These are phyloP conservation scores for Drosophila percnosoma DNA, from an alignment of 2,888 invertebrate genomes.

Conservation along the genomic window DNA sequence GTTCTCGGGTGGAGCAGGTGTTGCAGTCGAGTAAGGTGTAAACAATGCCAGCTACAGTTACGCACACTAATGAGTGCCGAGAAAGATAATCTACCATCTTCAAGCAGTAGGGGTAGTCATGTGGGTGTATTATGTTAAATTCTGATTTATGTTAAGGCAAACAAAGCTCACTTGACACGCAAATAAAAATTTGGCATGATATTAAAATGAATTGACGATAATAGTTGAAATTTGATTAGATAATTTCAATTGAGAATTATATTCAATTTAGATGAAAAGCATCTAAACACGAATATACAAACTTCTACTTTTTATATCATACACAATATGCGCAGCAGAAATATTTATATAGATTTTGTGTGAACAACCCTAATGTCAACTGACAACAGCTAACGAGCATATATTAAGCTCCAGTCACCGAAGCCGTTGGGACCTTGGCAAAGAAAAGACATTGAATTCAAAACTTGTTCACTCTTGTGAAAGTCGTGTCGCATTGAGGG, in stretches of 20 bases:
- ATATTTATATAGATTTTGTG: neutral
- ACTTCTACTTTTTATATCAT: too few relatives aligned
- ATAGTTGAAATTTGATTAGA: neutral
- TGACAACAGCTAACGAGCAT: slow-evolving; percentile 35
- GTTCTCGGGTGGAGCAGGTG: slow-evolving; percentile 6
- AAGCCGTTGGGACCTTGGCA: slow-evolving; percentile 56
- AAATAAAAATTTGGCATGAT: neutral
- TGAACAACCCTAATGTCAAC: slow-evolving; percentile 44
- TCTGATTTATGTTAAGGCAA: slow-evolving; percentile 3
- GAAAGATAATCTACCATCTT: slow-evolving; percentile 50
- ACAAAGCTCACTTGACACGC: neutral
- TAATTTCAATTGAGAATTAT: neutral
- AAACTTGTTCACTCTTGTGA: slow-evolving; percentile 33
- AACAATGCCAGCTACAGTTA: slow-evolving; percentile 34
- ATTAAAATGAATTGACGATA: neutral
- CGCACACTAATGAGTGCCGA: slow-evolving; percentile 60
- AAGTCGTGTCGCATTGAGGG: neutral
- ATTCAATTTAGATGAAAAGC: neutral
- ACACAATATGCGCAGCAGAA: slow-evolving; percentile 1
- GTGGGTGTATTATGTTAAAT: neutral
- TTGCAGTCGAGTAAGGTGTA: slow-evolving; percentile 41
- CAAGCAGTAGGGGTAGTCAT: slow-evolving; percentile 37
- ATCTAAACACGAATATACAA: neutral
- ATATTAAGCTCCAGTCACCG: slow-evolving; percentile 35
- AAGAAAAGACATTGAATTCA: slow-evolving; percentile 63